Base-by-base conservation (phyloP, 1,140 invertebrate genomes). In the Campoletis sonorensis region DNA sequence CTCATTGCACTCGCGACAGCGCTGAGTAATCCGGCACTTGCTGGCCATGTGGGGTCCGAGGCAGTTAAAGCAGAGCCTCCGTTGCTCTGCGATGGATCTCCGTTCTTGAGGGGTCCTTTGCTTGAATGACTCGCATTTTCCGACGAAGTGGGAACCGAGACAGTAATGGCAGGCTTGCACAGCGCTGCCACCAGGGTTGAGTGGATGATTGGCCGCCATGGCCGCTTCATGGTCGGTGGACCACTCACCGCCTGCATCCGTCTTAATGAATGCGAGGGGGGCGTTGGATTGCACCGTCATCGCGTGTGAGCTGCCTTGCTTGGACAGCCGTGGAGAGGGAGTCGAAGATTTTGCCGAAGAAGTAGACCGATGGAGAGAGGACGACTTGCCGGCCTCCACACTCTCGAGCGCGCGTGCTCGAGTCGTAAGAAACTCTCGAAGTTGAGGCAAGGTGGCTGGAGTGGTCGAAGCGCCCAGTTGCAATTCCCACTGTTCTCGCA, bases 31-130 rank as follows among this genome's bases (percentile, higher is more conserved):
- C 4, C 64, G 27, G 49, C 76, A 78, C 1, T 78, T 21, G n/a
- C 18, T 33, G 21, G 26, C 27, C 27, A 15, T 10, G 33, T 78
- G 76, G 5, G 51, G 51, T 18, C 76, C 76, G 10, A 78, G 40
- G n/a, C 58, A 78, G 37, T 78, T 78, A 21, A 67, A 78, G 26
- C 76, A 78, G 10, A 61, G 30, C 7, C 51, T 10, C 21, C 40
- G 64, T 10, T 37, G 1, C 5, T 18, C 21, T 0, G 33, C 30
- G 23, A 78, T 13, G 13, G 1, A 4, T 7, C 58, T 54, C 21
- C 76, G 49, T 40, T 78, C 64, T 18, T 78, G 0, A 2, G 64
- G 27, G 1, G 75, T 18, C 58, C 58, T 58, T 13, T 10, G 11
- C 13, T 30, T 7, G 18, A 61, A 77, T 1, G 10, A 8, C 4